A percentile compares a stretch with the other conserved stretches of the same genome.
Evolutionary conservation across 2,888 invertebrate genomes (phyloP).

Genomic region (Athalia cordata): DNA sequence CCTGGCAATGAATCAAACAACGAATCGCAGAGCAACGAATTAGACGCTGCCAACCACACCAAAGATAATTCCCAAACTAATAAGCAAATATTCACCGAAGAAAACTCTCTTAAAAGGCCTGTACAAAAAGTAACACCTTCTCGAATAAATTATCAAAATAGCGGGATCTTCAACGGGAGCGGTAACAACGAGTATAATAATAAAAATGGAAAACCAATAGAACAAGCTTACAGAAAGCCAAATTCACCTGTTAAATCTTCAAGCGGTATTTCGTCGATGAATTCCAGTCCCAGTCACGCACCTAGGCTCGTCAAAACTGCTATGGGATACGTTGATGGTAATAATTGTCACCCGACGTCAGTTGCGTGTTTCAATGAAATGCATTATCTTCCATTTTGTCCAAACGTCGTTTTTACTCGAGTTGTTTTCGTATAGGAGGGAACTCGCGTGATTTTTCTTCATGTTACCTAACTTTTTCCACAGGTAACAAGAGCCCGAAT

Average conservation of each 20-base stretch:
- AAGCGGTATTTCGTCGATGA: slow-evolving; percentile 78
- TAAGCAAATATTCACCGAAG: slow-evolving; percentile 70
- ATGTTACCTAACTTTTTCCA: slow-evolving; percentile 5
- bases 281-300: slow-evolving; percentile 68
- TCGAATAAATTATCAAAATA: slow-evolving; percentile 76
- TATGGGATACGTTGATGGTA: slow-evolving; percentile 78
- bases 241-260: slow-evolving; percentile 81
- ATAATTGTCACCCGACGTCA: not conserved
- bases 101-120: slow-evolving; percentile 78
- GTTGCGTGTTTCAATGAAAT: no score
- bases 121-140: slow-evolving; percentile 88
- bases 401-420: no score
- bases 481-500: slow-evolving; percentile 64
- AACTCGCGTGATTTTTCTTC: no score
- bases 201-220: slow-evolving; percentile 67
- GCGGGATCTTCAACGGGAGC: slow-evolving; percentile 66
- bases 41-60: slow-evolving; percentile 49
- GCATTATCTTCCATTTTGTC: no score
- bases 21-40: slow-evolving; percentile 62
- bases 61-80: slow-evolving; percentile 54
- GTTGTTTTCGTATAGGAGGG: no score
- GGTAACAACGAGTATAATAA: slow-evolving; percentile 66
- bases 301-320: slow-evolving; percentile 77
- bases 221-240: slow-evolving; percentile 79
- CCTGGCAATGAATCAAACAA: slow-evolving; percentile 72